These are phyloP conservation scores for Ianthella basta DNA, from an alignment of 37 sponge, comb jelly and placozoan genomes.

Conservation along the genomic window DNA sequence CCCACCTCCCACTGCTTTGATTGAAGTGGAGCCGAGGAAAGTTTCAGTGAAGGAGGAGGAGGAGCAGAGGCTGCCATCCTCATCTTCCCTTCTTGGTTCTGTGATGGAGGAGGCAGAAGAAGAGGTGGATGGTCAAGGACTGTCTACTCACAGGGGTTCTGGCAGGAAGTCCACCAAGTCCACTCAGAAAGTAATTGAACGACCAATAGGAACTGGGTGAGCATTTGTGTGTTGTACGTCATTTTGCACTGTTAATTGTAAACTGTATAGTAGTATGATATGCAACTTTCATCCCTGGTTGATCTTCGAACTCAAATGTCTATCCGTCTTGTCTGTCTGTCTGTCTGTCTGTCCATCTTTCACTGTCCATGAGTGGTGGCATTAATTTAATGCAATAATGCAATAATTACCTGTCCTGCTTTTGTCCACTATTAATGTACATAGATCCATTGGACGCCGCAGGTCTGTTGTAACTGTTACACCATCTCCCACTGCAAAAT, in stretches of 20 bases:
- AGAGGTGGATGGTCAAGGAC: background rate
- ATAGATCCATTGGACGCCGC: background rate
- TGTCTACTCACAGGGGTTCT: background rate
- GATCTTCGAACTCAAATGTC: background rate
- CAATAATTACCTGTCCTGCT: background rate
- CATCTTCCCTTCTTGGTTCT: background rate
- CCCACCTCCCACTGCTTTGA: background rate
- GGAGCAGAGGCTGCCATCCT: background rate
- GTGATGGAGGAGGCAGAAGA: conserved; percentile 25
- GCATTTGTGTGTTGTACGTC: background rate
- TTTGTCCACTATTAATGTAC: too few relatives aligned
- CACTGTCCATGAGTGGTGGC: background rate
- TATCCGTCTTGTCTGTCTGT: conserved; percentile 8
- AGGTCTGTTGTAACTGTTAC: background rate
- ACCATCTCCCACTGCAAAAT: too few relatives aligned
- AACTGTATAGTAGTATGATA: background rate
- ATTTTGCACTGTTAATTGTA: background rate
- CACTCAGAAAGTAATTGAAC: background rate
- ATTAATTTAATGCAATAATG: too few relatives aligned
- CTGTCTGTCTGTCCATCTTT: background rate
- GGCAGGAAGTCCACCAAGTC: background rate
- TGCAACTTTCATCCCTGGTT: too few relatives aligned
- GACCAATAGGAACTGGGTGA: background rate
- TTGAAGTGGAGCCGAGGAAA: background rate
- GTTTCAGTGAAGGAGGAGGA: background rate